Conservation (phyloP, 2,888 invertebrate species). For the Oegoconia quadripuncta region DNA sequence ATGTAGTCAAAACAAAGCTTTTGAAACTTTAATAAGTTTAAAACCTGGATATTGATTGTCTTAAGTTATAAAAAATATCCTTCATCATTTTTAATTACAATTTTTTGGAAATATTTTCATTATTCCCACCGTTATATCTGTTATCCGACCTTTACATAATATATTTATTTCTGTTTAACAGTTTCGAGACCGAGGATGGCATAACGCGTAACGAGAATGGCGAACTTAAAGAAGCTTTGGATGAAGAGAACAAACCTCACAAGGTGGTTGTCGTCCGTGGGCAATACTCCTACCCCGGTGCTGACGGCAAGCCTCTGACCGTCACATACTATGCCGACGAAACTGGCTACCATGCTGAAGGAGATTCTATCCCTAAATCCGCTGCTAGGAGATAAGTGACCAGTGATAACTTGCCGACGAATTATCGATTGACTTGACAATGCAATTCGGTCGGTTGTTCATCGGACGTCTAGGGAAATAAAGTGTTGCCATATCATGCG, state of each 20-base stretch:
- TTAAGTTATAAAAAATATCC: too few relatives aligned
- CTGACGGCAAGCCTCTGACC: constrained; percentile 72
- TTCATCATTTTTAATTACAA: too few relatives aligned
- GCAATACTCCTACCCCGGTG: constrained; percentile 74
- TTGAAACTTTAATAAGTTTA: too few relatives aligned
- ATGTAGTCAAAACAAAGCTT: too few relatives aligned
- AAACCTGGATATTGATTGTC: too few relatives aligned
- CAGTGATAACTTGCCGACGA: constrained; percentile 14
- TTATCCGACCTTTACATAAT: background rate
- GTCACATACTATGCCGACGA: constrained; percentile 81
- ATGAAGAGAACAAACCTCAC: constrained; percentile 78
- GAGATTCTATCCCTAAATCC: constrained; percentile 79
- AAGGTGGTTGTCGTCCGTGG: constrained; percentile 79
- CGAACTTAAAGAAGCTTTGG: constrained; percentile 48
- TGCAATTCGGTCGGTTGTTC: constrained; percentile 11
- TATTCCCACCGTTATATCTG: too few relatives aligned
- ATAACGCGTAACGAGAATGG: constrained; percentile 75
- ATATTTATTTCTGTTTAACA: constrained; percentile 24
- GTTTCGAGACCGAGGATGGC: constrained; percentile 78
- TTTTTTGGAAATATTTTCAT: too few relatives aligned
- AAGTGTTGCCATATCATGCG: constrained; percentile 9
- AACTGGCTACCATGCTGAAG: constrained; percentile 81
- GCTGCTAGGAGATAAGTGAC: constrained; percentile 32
- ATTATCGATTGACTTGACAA: constrained; percentile 20
- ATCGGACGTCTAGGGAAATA: constrained; percentile 8